A percentile compares a stretch with the other conserved stretches of the same genome.
phyloP scores from a whole-genome alignment of 2,113 vertebrate genomes.

The Illadopsis cleaveri region DNA sequence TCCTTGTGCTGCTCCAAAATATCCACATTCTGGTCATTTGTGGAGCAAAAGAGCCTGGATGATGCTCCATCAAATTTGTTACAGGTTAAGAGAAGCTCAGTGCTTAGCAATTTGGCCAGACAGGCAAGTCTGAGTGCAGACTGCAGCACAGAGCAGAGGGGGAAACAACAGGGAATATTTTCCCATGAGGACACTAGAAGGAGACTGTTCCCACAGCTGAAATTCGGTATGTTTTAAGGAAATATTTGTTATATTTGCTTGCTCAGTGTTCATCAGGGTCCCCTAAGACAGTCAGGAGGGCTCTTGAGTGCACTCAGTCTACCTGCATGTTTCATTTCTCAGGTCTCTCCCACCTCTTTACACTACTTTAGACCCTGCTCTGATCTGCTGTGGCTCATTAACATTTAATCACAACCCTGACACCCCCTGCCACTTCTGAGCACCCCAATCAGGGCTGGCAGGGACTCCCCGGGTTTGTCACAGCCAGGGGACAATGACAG shows the following conservation, averaged over 20 bases:
- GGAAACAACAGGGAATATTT: background rate
- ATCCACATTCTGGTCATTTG: background rate
- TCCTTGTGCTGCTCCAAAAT: background rate
- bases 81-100: background rate
- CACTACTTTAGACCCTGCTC: background rate
- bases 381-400: background rate
- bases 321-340: background rate
- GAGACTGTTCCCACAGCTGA: background rate
- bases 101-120: background rate
- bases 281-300: background rate
- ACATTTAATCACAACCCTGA: background rate
- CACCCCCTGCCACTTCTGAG: background rate
- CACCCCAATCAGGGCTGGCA: background rate
- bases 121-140: background rate
- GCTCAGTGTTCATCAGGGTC: background rate
- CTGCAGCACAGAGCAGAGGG: background rate
- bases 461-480: background rate
- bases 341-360: background rate
- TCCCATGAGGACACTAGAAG: background rate
- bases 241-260: background rate
- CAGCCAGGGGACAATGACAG: fast-evolving
- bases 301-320: background rate
- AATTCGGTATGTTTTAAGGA: background rate
- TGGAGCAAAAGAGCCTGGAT: background rate
- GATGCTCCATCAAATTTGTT: background rate